Conservation (phyloP, 2,113 vertebrate genomes). For the Malurus melanocephalus region DNA sequence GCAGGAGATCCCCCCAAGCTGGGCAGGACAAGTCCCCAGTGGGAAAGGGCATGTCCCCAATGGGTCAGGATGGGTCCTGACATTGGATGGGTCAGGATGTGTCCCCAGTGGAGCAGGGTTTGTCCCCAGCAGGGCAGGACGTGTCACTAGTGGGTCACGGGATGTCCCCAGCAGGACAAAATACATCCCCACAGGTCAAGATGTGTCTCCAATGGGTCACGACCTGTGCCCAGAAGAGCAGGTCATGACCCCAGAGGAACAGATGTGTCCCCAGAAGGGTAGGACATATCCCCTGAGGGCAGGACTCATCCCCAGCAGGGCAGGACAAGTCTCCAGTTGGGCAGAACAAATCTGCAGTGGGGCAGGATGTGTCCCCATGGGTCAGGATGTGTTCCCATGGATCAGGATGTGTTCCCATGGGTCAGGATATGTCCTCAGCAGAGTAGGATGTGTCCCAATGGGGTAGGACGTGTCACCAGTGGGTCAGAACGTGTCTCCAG, state of each 20-base stretch:
- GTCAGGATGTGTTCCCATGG: not conserved
- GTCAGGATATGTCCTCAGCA: not conserved
- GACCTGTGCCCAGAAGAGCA: not conserved
- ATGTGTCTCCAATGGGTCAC: no score
- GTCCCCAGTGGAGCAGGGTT: not conserved
- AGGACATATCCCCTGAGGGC: not conserved
- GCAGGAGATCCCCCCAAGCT: rapidly evolving
- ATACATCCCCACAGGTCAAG: no score
- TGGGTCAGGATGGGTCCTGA: no score
- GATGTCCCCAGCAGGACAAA: not conserved
- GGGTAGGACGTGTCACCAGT: not conserved
- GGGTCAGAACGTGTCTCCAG: not conserved
- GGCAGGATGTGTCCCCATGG: rapidly evolving
- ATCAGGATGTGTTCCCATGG: not conserved
- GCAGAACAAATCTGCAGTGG: not conserved
- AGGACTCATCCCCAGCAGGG: no score
- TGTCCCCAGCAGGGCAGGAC: not conserved
- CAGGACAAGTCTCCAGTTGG: rapidly evolving
- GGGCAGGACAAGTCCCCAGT: not conserved
- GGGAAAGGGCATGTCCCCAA: not conserved
- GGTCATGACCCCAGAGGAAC: not conserved
- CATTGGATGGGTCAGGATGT: not conserved
- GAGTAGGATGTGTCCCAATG: not conserved
- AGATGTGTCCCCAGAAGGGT: not conserved
- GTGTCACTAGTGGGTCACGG: not conserved